Conservation (phyloP, 1,140 invertebrate genomes). For the Coelopa frigida region DNA sequence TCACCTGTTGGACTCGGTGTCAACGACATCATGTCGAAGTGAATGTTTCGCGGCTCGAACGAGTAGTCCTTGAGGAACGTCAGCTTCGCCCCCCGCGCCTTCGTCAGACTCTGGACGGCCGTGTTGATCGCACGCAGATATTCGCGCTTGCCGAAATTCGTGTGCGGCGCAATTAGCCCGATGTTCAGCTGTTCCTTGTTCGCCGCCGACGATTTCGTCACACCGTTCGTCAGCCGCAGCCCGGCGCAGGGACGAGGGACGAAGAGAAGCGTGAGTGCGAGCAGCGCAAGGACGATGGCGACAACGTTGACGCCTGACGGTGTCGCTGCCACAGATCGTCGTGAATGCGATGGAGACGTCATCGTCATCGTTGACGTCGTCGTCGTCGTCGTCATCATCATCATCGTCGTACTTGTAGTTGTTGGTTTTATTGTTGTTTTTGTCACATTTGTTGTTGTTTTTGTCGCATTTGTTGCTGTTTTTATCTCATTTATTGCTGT, state of each 20-base stretch:
- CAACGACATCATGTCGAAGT: slow-evolving; percentile 59
- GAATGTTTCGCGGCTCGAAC: slow-evolving; percentile 56
- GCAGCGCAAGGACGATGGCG: background rate
- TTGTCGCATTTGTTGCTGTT: too few species aligned
- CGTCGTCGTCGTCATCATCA: too few species aligned
- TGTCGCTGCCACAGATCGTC: too few species aligned
- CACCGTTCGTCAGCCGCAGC: slow-evolving; percentile 30
- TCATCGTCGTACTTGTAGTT: too few species aligned
- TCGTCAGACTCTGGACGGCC: slow-evolving; percentile 54
- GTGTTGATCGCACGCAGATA: slow-evolving; percentile 61
- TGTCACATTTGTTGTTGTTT: too few species aligned
- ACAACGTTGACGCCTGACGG: too few species aligned
- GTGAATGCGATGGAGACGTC: too few species aligned
- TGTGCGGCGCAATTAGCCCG: slow-evolving; percentile 52
- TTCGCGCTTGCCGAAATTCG: slow-evolving; percentile 53
- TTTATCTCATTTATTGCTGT: too few species aligned
- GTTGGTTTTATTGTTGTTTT: too few species aligned
- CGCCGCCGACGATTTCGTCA: slow-evolving; percentile 26
- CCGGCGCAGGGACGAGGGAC: background rate
- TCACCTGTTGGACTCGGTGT: slow-evolving; percentile 70
- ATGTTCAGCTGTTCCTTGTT: slow-evolving; percentile 47
- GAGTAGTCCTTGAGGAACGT: slow-evolving; percentile 57
- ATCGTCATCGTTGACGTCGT: too few species aligned
- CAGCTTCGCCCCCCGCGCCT: slow-evolving; percentile 50
- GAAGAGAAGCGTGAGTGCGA: background rate